These are phyloP conservation scores for Cossypha polioptera DNA, from an alignment of 2,797 vertebrate species.

Conservation along the genomic window DNA sequence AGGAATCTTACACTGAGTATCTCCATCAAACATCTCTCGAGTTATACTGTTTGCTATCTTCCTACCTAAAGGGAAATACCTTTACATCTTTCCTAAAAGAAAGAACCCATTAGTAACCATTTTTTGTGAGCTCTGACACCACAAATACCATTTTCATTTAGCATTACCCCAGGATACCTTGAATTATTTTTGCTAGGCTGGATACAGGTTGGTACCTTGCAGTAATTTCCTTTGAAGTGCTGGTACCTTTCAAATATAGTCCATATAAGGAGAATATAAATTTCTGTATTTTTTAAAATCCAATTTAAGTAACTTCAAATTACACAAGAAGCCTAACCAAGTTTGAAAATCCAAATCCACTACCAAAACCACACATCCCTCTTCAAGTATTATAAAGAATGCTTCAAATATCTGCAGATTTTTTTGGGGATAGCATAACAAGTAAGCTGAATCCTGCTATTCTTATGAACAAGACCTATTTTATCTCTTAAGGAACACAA, in stretches of 20 bases:
- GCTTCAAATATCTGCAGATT: slow-evolving; percentile 16
- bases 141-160: slow-evolving; percentile 38
- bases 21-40: background rate
- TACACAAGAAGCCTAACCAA: slow-evolving; percentile 52
- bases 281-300: slow-evolving; percentile 63
- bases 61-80: background rate
- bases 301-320: slow-evolving; percentile 69
- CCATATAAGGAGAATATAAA: slow-evolving; percentile 62
- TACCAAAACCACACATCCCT: background rate
- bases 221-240: slow-evolving; percentile 73
- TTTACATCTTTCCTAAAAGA: background rate
- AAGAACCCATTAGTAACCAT: background rate
- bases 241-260: slow-evolving; percentile 67
- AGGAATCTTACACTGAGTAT: background rate
- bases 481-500: slow-evolving; percentile 28
- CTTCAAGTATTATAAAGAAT: background rate
- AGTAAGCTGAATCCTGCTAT: slow-evolving; percentile 29
- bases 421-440: background rate
- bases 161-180: slow-evolving; percentile 63
- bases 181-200: slow-evolving; percentile 66
- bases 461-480: background rate
- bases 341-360: slow-evolving; percentile 32
- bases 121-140: slow-evolving; percentile 5
- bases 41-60: background rate
- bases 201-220: slow-evolving; percentile 41